Evolutionary conservation across 2,113 vertebrate species (phyloP).

Genomic region (Anseranas semipalmata): DNA sequence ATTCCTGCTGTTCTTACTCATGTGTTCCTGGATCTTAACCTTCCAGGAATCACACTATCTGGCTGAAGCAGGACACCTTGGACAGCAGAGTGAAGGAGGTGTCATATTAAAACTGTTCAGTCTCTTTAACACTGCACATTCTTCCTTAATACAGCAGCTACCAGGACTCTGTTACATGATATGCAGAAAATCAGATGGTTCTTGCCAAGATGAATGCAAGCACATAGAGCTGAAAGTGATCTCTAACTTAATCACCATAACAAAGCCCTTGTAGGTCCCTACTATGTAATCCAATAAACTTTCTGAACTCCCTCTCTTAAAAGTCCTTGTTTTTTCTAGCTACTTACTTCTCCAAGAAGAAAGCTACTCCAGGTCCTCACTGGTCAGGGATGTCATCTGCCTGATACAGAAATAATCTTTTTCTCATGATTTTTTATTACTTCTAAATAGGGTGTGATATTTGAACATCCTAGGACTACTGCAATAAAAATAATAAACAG

Average conservation of each 20-base stretch:
- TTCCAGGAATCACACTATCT: background rate
- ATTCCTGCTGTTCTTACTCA: background rate
- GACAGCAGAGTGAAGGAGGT: background rate
- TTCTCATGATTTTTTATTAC: background rate
- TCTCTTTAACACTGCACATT: background rate
- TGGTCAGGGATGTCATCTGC: background rate
- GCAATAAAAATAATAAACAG: conserved; percentile 59
- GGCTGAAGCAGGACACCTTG: background rate
- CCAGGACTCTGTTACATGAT: background rate
- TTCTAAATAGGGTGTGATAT: background rate
- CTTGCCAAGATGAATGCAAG: background rate
- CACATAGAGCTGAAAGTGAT: background rate
- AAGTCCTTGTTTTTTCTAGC: background rate
- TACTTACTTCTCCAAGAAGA: background rate
- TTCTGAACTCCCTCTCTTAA: background rate
- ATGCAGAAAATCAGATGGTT: background rate
- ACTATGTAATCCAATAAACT: background rate
- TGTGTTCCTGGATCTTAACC: background rate
- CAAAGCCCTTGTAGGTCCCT: background rate
- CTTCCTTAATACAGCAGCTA: background rate
- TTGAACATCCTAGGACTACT: background rate
- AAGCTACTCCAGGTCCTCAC: background rate
- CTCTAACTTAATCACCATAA: background rate
- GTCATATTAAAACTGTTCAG: background rate
- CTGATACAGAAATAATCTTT: background rate